Conservation (phyloP, 2,797 vertebrate genomes). For the Diplodus sargus region DNA sequence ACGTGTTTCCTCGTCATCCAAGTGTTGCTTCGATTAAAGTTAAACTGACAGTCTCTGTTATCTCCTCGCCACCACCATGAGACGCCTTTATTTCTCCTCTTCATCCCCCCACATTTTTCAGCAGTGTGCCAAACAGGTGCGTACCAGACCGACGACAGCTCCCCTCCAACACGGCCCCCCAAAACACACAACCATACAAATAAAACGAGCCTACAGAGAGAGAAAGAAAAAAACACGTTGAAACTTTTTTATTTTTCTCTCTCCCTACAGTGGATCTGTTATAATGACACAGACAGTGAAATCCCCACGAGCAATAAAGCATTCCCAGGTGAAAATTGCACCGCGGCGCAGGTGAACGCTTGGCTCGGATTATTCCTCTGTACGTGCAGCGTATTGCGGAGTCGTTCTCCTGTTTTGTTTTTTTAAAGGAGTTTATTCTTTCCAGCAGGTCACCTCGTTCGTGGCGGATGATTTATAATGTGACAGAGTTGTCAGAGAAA, state of each 20-base stretch:
- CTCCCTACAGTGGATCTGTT: conserved; percentile 35
- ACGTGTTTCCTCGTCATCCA: background rate
- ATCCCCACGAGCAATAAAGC: conserved; percentile 38
- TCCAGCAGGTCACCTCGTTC: conserved; percentile 23
- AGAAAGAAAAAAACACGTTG: conserved; percentile 26
- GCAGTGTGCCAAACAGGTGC: conserved; percentile 4
- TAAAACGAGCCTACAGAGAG: conserved; percentile 43
- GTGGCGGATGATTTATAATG: conserved; percentile 11
- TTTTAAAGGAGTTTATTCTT: background rate
- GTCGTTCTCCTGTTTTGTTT: conserved; percentile 16
- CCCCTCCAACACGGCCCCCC: background rate
- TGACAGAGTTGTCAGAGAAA: conserved; percentile 16
- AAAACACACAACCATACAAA: conserved; percentile 37
- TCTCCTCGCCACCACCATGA: conserved; percentile 2
- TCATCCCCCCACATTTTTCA: background rate
- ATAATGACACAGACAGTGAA: conserved; percentile 51
- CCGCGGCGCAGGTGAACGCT: conserved; percentile 21
- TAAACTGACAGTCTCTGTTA: background rate
- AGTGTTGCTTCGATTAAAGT: background rate
- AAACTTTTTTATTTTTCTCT: conserved; percentile 46
- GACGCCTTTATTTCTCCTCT: too few relatives aligned
- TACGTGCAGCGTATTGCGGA: conserved; percentile 2
- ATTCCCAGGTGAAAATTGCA: conserved; percentile 54
- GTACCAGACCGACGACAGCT: conserved; percentile 17
- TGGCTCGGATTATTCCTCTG: conserved; percentile 32